Evolutionary conservation across 2,113 vertebrate genomes (phyloP).

Genomic region (Tauraco erythrolophus): DNA sequence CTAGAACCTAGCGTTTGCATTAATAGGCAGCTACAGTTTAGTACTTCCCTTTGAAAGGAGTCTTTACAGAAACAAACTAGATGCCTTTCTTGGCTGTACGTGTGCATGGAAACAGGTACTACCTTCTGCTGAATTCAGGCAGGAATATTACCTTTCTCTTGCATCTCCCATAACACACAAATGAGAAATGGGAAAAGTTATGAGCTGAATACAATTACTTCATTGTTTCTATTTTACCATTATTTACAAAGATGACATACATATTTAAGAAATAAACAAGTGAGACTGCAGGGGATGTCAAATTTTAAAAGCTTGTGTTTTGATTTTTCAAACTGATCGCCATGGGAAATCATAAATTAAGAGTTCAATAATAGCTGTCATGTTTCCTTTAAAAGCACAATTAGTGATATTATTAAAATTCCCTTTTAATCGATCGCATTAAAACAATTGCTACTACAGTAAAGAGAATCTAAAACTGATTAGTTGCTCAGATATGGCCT

Average conservation of each 20-base stretch:
- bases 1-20: neutral
- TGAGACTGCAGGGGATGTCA: neutral
- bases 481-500: neutral
- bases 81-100: neutral
- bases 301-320: neutral
- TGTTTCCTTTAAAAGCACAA: constrained; percentile 17
- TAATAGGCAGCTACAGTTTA: neutral
- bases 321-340: neutral
- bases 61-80: neutral
- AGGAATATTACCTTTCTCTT: neutral
- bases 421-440: constrained; percentile 25
- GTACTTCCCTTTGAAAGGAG: neutral
- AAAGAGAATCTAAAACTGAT: neutral
- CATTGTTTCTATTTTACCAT: neutral
- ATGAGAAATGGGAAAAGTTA: neutral
- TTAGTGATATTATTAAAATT: constrained; percentile 30
- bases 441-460: neutral
- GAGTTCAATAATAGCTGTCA: neutral
- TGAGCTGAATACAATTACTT: neutral
- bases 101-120: neutral
- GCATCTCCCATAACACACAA: neutral
- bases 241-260: neutral
- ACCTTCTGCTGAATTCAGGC: neutral
- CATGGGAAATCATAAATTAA: neutral
- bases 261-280: neutral